Evolutionary conservation across 1,140 invertebrate species (phyloP).

Genomic region (Chrysoperla carnea): DNA sequence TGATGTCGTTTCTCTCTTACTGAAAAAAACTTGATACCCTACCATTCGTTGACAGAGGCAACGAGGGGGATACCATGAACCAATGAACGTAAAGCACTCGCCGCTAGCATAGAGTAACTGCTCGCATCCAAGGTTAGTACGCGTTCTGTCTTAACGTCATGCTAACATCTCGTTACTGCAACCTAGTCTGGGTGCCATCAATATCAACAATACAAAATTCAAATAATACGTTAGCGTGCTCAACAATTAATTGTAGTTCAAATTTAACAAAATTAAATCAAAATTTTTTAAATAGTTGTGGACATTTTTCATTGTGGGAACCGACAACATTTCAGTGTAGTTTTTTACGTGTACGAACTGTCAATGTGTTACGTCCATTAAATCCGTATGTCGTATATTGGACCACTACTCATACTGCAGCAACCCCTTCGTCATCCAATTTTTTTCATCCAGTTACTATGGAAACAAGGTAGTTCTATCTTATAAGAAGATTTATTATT

Average conservation of each 20-base stretch:
- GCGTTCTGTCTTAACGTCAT: background rate
- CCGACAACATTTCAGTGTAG: constrained; percentile 4
- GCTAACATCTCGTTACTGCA: constrained; percentile 3
- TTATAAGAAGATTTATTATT: no score
- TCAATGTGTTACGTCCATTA: constrained; percentile 10
- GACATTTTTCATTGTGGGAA: constrained; percentile 8
- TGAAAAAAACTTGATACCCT: no score
- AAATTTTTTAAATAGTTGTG: background rate
- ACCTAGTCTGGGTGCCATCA: background rate
- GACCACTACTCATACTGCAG: constrained; percentile 10
- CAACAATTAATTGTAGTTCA: no score
- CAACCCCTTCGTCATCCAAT: background rate
- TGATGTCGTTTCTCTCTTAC: no score
- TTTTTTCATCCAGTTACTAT: constrained; percentile 9
- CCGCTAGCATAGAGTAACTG: background rate
- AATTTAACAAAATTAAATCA: no score
- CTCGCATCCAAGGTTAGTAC: background rate
- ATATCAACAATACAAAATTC: constrained; percentile 5
- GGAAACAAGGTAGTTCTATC: constrained; percentile 13
- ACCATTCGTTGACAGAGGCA: no score
- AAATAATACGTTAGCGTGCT: no score
- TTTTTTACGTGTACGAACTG: constrained; percentile 10
- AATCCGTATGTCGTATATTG: constrained; percentile 19
- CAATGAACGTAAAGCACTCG: background rate
- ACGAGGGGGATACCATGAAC: background rate